Percentiles rank a stretch among this genome's conserved stretches.
Evolutionary conservation across 2,888 invertebrate genomes (phyloP).

Genomic region (Mesopsocus fuscifrons): DNA sequence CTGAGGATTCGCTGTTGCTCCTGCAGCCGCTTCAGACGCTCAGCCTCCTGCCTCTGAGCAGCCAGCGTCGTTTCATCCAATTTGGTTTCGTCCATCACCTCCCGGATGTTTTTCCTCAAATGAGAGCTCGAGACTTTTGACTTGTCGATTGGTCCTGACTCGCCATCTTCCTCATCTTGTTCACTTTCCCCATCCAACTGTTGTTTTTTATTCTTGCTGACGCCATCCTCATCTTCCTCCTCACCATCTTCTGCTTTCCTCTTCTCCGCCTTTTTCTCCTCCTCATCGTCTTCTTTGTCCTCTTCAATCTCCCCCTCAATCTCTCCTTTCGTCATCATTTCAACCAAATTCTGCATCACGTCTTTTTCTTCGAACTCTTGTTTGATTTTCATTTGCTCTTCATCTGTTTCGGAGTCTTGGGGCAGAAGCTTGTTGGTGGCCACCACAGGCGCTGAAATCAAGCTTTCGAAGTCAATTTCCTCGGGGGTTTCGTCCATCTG

Average conservation of each 20-base stretch:
- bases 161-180: slow-evolving; percentile 18
- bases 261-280: slow-evolving; percentile 12
- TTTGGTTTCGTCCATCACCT: slow-evolving; percentile 85
- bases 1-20: slow-evolving; percentile 68
- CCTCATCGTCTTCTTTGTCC: slow-evolving; percentile 13
- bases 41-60: slow-evolving; percentile 85
- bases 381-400: slow-evolving; percentile 10
- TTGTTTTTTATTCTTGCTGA: neutral
- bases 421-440: neutral
- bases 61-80: slow-evolving; percentile 79
- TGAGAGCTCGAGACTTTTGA: slow-evolving; percentile 33
- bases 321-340: slow-evolving; percentile 16
- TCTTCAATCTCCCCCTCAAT: slow-evolving; percentile 14
- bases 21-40: slow-evolving; percentile 64
- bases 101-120: slow-evolving; percentile 70
- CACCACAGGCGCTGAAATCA: neutral
- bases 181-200: slow-evolving; percentile 13
- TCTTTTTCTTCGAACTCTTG: slow-evolving; percentile 12
- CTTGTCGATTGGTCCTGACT: slow-evolving; percentile 20
- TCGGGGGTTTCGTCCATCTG: neutral
- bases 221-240: slow-evolving; percentile 12
- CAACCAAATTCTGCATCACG: slow-evolving; percentile 14
- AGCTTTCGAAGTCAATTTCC: neutral
- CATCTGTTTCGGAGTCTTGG: slow-evolving; percentile 10
- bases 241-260: slow-evolving; percentile 14